Base-by-base conservation (phyloP, 2,113 vertebrate genomes). In the Bucco capensis region DNA sequence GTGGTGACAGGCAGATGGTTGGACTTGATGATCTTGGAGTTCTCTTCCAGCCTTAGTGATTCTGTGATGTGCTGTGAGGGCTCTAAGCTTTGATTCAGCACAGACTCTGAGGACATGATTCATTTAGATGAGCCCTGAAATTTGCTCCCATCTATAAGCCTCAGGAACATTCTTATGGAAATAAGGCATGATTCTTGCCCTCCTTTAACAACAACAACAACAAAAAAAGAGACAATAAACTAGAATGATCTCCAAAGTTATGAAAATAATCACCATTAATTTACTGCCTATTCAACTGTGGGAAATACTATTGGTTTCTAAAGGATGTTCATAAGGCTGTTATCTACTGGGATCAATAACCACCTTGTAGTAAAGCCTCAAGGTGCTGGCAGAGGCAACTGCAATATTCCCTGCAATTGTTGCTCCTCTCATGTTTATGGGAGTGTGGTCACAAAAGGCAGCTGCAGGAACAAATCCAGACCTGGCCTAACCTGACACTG, bases 311-410 rank as follows among this genome's bases (percentile, higher is more conserved):
- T 27, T 79, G 89, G 78, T 85, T 82, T 89, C 64, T 75, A 19
- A 71, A 83, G 51, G 73, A 61, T 84, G 38, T 81, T 80, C 0
- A 0, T 62, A 70, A 70, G 24, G n/a, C 23, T 91, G 66, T 85
- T 94, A 91, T 91, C 84, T 89, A 15, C 46, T n/a, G 46, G 54
- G 62, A 93, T 95, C 87, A 80, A 95, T 93, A 95, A 87, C 89
- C 81, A 93, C 91, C 81, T 76, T 70, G 74, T 62, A 65, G 66
- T 50, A 58, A 87, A 87, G 42, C 62, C 91, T 70, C 46, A 38
- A 61, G 75, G 54, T n/a, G 42, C 40, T 89, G 84, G 81, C 78
- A 94, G 53, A 88, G 44, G 14, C 66, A 89, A 38, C 74, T 71
- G 87, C 67, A 84, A 64, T 25, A 60, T 40, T 90, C 56, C 24